Conservation (phyloP, 2,888 invertebrate genomes). For the Heteropelma amictum region DNA sequence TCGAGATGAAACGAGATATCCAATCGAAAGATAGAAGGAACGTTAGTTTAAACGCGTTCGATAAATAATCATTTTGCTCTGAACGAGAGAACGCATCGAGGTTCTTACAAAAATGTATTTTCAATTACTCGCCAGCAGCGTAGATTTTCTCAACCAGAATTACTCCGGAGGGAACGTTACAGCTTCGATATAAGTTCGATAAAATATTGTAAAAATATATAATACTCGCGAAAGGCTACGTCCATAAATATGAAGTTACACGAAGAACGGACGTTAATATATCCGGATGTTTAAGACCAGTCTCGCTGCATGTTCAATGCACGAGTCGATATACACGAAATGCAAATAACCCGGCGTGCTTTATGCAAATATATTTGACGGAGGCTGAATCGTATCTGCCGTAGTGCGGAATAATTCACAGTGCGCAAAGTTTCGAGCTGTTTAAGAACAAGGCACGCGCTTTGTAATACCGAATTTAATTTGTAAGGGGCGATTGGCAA, state of each 20-base stretch:
- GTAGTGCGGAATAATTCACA: conserved; percentile 21
- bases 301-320: background rate
- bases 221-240: conserved; percentile 8
- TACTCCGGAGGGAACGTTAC: background rate
- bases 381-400: background rate
- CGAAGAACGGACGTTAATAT: conserved; percentile 3
- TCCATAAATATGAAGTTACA: conserved; percentile 32
- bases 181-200: background rate
- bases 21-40: too few species aligned
- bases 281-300: background rate
- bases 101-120: too few species aligned
- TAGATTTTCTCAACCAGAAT: background rate
- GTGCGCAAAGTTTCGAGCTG: conserved; percentile 27
- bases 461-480: too few species aligned
- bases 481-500: too few species aligned
- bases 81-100: too few species aligned
- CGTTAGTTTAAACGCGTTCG: too few species aligned
- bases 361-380: conserved; percentile 26
- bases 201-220: background rate
- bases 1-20: too few species aligned
- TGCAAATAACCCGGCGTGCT: conserved; percentile 40
- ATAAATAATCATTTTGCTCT: too few species aligned
- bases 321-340: conserved; percentile 20
- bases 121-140: too few species aligned
- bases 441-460: too few species aligned